A percentile compares a stretch with the other conserved stretches of the same genome.
phyloP scores from a whole-genome alignment of 2,888 invertebrate genomes.

The Drosophila conformis region DNA sequence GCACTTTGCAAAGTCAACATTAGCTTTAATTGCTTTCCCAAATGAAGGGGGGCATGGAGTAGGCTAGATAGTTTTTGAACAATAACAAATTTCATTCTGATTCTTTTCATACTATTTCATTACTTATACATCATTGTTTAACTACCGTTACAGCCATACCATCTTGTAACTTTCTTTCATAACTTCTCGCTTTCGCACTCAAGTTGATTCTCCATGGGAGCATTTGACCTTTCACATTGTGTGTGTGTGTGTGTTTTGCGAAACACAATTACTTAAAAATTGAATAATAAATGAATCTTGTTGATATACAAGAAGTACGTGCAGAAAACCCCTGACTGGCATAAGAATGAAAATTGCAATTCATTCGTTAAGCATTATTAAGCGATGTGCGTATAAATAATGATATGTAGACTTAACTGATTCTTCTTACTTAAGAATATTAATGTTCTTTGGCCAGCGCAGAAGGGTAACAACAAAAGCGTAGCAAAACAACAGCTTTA shows the following conservation, averaged over 20 bases:
- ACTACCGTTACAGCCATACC: not conserved
- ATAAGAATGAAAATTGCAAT: conserved; percentile 1
- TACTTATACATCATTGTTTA: not conserved
- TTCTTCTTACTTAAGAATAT: not conserved
- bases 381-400: not conserved
- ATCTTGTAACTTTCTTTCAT: not conserved
- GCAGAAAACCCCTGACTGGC: not conserved
- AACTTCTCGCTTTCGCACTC: not conserved
- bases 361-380: conserved; percentile 3
- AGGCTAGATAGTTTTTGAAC: not conserved
- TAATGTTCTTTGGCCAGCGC: not conserved
- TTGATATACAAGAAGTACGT: not conserved
- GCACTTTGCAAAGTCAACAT: not conserved
- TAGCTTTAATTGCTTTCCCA: not conserved
- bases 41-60: not conserved
- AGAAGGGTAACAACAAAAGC: not conserved
- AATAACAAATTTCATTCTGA: not conserved
- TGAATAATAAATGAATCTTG: not conserved
- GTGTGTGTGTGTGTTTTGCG: not conserved
- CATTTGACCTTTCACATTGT: not conserved
- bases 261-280: not conserved
- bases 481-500: not conserved
- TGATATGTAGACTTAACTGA: conserved; percentile 6
- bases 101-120: too few species aligned
- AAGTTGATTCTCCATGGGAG: not conserved